Evolutionary conservation across 1,140 invertebrate genomes (phyloP), one percentile per base, ranked within the genome.

Genomic region (Globodera rostochiensis): DNA sequence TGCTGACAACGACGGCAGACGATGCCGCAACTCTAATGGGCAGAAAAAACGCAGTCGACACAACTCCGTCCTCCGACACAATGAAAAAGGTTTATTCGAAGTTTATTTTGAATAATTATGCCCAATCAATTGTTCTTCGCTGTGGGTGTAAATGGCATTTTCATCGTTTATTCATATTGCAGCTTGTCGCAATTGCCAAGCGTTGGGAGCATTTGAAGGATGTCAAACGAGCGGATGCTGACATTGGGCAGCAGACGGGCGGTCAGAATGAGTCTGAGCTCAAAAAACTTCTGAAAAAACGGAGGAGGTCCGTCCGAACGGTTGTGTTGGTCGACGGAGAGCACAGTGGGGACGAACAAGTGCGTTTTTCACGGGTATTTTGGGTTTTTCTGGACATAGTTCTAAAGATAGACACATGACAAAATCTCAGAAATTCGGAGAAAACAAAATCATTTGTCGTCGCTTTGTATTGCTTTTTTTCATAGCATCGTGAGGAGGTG

Each of bases 161-260:
- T 36, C 36, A 36, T 36, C 36, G 36, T 36, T 36, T 3, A 0
- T 36, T 2, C 36, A 36, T 36, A 36, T 36, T 64, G 25, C 6
- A 64, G 57, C 57, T 64, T 11, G 19, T 64, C 57, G 57, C 2
- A 64, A 64, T 64, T 64, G 57, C 57, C 1, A 64, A 64, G 13
- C 57, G 57, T 64, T 64, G 71, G 71, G 71, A 73, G 47, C 47
- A 73, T 73, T 73, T 73, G 19, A 73, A 50, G 19, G 15, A 50
- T 6, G 19, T n/a, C 1, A 57, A 73, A 19, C 11, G 11, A 19
- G 19, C 47, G 53, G 71, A 73, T 49, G 71, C 11, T 19, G 57
- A 64, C 50, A 13, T 9, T 53, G 50, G 7, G 50, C 50, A 53
- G 50, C 57, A 19, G 57, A 19, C 57, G 15, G 57, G 1, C 15